These are phyloP conservation scores for Lepilemur septentrionalis DNA, from an alignment of 2,797 vertebrate genomes.

Conservation along the genomic window DNA sequence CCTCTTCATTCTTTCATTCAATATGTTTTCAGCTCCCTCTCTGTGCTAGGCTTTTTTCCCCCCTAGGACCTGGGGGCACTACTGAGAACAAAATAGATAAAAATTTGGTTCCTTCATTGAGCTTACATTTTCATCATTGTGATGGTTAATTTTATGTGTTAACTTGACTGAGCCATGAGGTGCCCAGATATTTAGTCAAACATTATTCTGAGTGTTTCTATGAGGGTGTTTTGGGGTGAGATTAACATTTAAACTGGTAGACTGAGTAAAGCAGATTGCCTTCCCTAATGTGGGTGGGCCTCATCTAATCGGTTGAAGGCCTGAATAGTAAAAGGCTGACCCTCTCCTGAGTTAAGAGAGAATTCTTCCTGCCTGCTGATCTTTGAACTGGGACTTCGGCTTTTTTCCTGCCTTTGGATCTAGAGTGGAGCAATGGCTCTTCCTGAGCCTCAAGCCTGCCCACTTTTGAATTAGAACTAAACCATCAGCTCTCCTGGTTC, in stretches of 20 bases:
- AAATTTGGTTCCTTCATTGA: not conserved
- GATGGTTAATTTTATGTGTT: not conserved
- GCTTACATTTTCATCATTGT: not conserved
- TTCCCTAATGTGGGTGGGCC: not conserved
- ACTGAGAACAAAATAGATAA: not conserved
- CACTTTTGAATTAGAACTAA: not conserved
- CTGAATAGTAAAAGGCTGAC: not conserved
- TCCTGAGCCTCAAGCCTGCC: not conserved
- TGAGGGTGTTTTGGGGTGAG: not conserved
- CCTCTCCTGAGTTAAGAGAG: not conserved
- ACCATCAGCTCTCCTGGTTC: not conserved
- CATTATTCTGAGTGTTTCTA: not conserved
- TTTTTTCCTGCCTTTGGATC: not conserved
- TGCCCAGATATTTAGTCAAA: not conserved
- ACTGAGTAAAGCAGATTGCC: not conserved
- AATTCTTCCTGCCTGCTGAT: not conserved
- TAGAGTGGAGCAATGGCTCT: not conserved
- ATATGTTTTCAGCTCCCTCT: not conserved
- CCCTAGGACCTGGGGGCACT: not conserved
- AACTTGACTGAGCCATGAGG: not conserved
- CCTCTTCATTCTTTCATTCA: not conserved
- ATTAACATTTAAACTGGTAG: not conserved
- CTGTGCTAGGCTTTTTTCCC: not conserved
- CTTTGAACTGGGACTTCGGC: not conserved
- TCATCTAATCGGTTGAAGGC: not conserved